Percentiles rank a stretch among this genome's conserved stretches.
Evolutionary conservation across 2,888 invertebrate genomes (phyloP).

Genomic region (Mesopsocus fuscifrons): DNA sequence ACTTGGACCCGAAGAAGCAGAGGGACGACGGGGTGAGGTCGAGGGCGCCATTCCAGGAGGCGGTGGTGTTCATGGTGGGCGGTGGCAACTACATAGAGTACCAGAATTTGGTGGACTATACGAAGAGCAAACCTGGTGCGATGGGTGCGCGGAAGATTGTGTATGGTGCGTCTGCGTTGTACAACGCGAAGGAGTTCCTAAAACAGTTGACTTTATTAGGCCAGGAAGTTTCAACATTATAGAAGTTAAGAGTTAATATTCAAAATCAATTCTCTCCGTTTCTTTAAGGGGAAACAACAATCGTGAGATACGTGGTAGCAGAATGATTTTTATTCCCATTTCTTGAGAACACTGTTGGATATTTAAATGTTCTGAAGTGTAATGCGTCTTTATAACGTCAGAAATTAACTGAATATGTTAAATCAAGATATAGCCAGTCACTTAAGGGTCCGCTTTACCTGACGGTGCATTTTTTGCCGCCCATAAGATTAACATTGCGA

Average conservation of each 20-base stretch:
- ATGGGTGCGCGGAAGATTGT: conserved; percentile 53
- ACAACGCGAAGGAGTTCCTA: conserved; percentile 85
- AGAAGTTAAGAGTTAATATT: neutral
- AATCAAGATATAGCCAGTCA: too few relatives aligned
- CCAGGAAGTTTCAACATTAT: conserved; percentile 35
- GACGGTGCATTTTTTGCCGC: too few relatives aligned
- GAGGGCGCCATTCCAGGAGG: conserved; percentile 56
- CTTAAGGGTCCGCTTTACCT: too few relatives aligned
- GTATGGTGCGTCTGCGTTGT: conserved; percentile 88
- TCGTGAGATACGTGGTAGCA: too few relatives aligned
- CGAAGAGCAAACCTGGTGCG: conserved; percentile 59
- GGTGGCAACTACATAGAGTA: conserved; percentile 99
- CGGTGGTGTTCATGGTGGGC: conserved; percentile 78
- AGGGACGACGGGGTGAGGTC: conserved; percentile 44
- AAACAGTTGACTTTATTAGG: conserved; percentile 72
- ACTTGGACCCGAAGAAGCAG: conserved; percentile 89
- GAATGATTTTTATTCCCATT: too few relatives aligned
- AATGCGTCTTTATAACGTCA: too few relatives aligned
- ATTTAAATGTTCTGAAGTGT: too few relatives aligned
- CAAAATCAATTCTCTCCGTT: too few relatives aligned
- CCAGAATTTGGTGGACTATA: conserved; percentile 91
- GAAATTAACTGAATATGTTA: too few relatives aligned
- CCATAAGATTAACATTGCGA: too few relatives aligned
- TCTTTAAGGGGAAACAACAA: too few relatives aligned
- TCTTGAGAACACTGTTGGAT: too few relatives aligned